These are phyloP conservation scores for Anarsia innoxiella DNA, from an alignment of 2,888 invertebrate genomes.

Conservation along the genomic window DNA sequence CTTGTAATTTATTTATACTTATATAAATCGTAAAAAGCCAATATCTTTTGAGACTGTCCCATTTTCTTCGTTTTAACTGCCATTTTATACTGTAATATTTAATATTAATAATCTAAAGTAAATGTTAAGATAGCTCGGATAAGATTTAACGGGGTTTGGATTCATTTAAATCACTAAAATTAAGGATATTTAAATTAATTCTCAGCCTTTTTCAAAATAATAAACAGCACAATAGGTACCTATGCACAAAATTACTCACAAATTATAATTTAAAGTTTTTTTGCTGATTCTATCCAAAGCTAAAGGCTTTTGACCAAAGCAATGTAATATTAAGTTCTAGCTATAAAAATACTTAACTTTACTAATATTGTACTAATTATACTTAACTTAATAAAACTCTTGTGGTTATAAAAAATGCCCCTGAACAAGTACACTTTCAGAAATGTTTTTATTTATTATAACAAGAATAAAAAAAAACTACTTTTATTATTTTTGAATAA, in stretches of 20 bases:
- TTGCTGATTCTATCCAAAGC: slow-evolving; percentile 25
- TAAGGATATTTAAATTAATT: no score
- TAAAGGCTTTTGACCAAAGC: slow-evolving; percentile 52
- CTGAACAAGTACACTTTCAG: no score
- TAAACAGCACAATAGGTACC: slow-evolving; percentile 19
- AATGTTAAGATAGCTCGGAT: no score
- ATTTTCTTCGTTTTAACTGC: slow-evolving; percentile 21
- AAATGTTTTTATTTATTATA: no score
- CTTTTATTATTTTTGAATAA: no score
- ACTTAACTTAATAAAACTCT: no score
- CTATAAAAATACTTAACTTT: slow-evolving; percentile 28
- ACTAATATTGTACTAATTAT: no score
- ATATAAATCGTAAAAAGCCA: slow-evolving; percentile 14
- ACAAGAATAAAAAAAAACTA: no score
- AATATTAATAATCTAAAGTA: slow-evolving; percentile 4
- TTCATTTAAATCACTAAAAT: no score
- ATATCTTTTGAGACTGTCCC: slow-evolving; percentile 25
- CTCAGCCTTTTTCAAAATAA: no score
- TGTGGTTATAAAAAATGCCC: no score
- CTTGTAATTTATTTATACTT: slow-evolving; percentile 2
- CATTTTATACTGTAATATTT: slow-evolving; percentile 7
- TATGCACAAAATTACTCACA: slow-evolving; percentile 19
- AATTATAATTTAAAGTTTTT: slow-evolving; percentile 13
- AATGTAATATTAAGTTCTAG: slow-evolving; percentile 42
- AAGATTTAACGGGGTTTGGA: no score